phyloP scores from a whole-genome alignment of 2,888 invertebrate species.

The Neuroscelio doddi region DNA sequence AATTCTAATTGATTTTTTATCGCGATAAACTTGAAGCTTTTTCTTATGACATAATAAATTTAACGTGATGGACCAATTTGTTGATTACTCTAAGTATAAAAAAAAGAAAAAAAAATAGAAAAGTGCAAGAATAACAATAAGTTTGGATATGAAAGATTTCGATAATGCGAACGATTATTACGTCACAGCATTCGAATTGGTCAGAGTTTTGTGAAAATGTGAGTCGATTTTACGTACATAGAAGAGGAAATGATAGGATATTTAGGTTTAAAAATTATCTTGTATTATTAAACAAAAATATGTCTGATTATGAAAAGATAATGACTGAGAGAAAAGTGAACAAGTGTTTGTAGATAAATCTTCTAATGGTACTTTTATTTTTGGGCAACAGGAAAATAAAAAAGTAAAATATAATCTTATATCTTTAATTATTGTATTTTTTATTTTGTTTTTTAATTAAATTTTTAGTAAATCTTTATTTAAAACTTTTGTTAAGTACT shows the following conservation, averaged over 20 bases:
- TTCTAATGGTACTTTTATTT: conserved; percentile 26
- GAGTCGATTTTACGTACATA: not conserved
- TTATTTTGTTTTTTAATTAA: too few relatives aligned
- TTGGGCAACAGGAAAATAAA: too few relatives aligned
- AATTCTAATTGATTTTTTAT: conserved; percentile 3
- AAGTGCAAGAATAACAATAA: not conserved
- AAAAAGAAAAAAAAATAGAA: not conserved
- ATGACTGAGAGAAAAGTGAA: conserved; percentile 1
- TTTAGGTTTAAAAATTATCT: too few relatives aligned
- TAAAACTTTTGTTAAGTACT: too few relatives aligned
- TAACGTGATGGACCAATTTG: conserved; percentile 10
- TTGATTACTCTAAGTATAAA: not conserved
- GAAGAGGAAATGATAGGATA: not conserved
- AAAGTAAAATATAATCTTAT: too few relatives aligned
- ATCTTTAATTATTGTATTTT: too few relatives aligned
- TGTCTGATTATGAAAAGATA: too few relatives aligned
- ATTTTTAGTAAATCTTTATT: too few relatives aligned
- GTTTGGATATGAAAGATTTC: too few relatives aligned
- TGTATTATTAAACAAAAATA: too few relatives aligned
- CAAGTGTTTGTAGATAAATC: conserved; percentile 4
- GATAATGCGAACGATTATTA: too few relatives aligned
- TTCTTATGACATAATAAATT: not conserved
- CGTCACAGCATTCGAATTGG: conserved; percentile 4
- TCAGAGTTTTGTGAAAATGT: conserved; percentile 1
- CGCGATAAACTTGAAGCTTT: not conserved